These are phyloP conservation scores for Drosophila funebris DNA, from an alignment of 1,140 invertebrate species.

Conservation along the genomic window DNA sequence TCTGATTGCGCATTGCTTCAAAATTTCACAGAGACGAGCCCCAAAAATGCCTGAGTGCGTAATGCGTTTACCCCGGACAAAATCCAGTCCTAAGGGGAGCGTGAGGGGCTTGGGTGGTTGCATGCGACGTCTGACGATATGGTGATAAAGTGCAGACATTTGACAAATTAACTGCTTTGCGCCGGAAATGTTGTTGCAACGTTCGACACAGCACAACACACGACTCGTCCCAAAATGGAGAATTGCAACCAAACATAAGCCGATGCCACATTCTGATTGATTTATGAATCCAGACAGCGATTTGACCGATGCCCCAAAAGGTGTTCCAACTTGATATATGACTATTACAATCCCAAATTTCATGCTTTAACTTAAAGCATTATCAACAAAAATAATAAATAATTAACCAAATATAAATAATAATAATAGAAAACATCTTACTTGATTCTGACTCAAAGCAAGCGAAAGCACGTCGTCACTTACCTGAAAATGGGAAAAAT, in stretches of 20 bases:
- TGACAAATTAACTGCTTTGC: conserved; percentile 82
- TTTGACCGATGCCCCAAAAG: conserved; percentile 24
- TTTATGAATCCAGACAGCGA: conserved; percentile 45
- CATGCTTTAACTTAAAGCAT: background rate
- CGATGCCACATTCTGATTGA: conserved; percentile 39
- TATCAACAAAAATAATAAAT: conserved; percentile 13
- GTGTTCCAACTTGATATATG: conserved; percentile 33
- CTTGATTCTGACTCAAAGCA: conserved; percentile 80
- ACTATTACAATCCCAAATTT: background rate
- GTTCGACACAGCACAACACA: conserved; percentile 48
- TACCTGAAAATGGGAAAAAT: conserved; percentile 64
- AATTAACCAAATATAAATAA: conserved; percentile 21
- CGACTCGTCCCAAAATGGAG: background rate
- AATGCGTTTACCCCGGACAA: conserved; percentile 63
- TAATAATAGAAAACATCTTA: conserved; percentile 54
- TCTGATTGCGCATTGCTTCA: conserved; percentile 78
- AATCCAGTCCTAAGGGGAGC: background rate
- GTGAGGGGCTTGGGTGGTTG: background rate
- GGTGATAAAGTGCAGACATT: conserved; percentile 83
- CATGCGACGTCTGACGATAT: conserved; percentile 60
- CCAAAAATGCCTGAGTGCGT: conserved; percentile 76
- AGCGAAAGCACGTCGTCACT: conserved; percentile 81
- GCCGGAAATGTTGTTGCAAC: conserved; percentile 71
- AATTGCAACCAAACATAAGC: conserved; percentile 18
- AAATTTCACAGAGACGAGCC: conserved; percentile 71